Evolutionary conservation across 2,888 invertebrate genomes (phyloP).

Genomic region (Xanthorhoe spadicearia): DNA sequence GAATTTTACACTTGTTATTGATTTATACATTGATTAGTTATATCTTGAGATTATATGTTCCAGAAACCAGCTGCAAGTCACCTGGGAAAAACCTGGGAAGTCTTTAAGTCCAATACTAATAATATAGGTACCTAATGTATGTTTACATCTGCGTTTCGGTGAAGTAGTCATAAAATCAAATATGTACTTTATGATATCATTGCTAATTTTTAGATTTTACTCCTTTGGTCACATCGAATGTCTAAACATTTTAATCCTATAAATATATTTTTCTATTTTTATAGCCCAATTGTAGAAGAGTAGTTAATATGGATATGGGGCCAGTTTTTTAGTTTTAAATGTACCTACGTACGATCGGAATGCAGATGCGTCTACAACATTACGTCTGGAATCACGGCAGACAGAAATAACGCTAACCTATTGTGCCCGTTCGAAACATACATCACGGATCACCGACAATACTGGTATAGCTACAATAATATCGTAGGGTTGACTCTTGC

Average conservation of each 20-base stretch:
- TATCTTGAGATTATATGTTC: too few relatives aligned
- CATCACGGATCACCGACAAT: slow-evolving; percentile 58
- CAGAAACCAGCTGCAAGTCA: too few relatives aligned
- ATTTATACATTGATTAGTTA: too few relatives aligned
- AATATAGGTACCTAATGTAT: too few relatives aligned
- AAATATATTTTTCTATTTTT: neutral
- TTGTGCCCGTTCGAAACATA: slow-evolving; percentile 66
- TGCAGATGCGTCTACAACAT: slow-evolving; percentile 26
- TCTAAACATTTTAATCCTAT: too few relatives aligned
- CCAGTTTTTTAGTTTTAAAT: neutral
- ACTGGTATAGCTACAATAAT: slow-evolving; percentile 34
- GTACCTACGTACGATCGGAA: slow-evolving; percentile 17
- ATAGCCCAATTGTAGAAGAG: too few relatives aligned
- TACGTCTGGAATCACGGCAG: slow-evolving; percentile 63
- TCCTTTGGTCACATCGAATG: too few relatives aligned
- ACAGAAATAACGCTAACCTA: slow-evolving; percentile 78
- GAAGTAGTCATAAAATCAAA: slow-evolving; percentile 30
- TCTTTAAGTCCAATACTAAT: too few relatives aligned
- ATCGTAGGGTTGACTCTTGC: slow-evolving; percentile 18
- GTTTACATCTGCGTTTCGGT: slow-evolving; percentile 15
- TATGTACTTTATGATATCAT: too few relatives aligned
- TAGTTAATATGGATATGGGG: too few relatives aligned
- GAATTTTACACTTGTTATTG: too few relatives aligned
- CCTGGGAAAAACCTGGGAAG: too few relatives aligned
- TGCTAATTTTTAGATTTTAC: neutral